Evolutionary conservation across 2,113 vertebrate genomes (phyloP).

Genomic region (Nematolebias whitei): DNA sequence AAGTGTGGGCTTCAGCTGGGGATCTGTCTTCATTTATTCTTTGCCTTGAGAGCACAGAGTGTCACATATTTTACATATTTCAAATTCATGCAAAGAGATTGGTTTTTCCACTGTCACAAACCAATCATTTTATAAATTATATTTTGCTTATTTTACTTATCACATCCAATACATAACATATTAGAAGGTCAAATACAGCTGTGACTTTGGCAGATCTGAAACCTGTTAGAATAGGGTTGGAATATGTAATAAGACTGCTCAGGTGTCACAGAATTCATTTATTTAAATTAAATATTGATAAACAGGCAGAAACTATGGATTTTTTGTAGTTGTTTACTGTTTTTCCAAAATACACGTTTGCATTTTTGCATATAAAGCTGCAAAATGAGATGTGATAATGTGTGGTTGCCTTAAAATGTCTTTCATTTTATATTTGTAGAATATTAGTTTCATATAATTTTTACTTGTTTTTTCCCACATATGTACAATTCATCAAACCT

Average conservation of each 20-base stretch:
- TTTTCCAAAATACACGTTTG: too few species aligned
- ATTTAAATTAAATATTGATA: too few species aligned
- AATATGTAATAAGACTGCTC: not conserved
- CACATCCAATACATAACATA: not conserved
- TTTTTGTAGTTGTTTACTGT: too few species aligned
- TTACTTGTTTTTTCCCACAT: too few species aligned
- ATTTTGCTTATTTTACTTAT: not conserved
- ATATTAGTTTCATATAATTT: too few species aligned
- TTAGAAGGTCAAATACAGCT: not conserved
- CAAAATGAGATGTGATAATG: too few species aligned
- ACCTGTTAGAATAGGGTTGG: not conserved
- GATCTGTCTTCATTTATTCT: not conserved
- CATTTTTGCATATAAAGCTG: too few species aligned
- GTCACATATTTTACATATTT: slow-evolving; percentile 3
- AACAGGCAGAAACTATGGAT: too few species aligned
- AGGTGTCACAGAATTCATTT: too few species aligned
- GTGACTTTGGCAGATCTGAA: not conserved
- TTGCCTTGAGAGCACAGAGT: not conserved
- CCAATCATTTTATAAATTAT: not conserved
- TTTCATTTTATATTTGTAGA: too few species aligned
- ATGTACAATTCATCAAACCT: too few species aligned
- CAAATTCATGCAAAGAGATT: not conserved
- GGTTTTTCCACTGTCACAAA: not conserved
- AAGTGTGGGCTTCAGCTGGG: not conserved
- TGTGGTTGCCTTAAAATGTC: not conserved